These are phyloP conservation scores for Pavo muticus DNA, from an alignment of 2,113 vertebrate genomes.

Conservation along the genomic window DNA sequence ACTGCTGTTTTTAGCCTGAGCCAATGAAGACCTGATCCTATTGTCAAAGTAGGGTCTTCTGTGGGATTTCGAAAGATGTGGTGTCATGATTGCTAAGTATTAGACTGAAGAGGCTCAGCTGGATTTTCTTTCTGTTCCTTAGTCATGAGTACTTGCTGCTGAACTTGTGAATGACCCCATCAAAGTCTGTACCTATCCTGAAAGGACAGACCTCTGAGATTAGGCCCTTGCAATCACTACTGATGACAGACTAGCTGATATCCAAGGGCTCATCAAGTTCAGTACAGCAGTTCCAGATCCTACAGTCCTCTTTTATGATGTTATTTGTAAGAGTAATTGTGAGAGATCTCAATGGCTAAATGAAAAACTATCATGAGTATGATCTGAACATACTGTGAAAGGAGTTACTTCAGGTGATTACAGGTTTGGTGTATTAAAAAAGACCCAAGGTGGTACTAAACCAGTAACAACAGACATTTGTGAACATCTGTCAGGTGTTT, in stretches of 20 bases:
- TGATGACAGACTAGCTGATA: not conserved
- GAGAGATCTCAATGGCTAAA: not conserved
- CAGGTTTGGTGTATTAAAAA: not conserved
- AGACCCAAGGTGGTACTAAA: not conserved
- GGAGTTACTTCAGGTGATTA: constrained; percentile 6
- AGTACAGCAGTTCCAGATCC: not conserved
- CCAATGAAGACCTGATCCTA: not conserved
- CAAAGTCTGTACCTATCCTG: not conserved
- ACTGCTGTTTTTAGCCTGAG: not conserved
- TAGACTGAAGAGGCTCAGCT: not conserved
- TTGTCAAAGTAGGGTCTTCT: not conserved
- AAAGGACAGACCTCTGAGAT: not conserved
- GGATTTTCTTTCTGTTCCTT: not conserved
- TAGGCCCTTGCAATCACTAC: not conserved
- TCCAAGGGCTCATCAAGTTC: not conserved
- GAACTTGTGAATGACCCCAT: not conserved
- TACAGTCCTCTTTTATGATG: no score
- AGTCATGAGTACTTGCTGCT: not conserved
- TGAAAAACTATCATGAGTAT: not conserved
- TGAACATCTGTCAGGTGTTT: constrained; percentile 21
- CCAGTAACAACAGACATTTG: not conserved
- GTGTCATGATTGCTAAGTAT: not conserved
- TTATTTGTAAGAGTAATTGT: not conserved
- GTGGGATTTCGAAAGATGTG: not conserved
- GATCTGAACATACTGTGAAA: not conserved